These are phyloP conservation scores for Nipponacmea schrenckii DNA, from an alignment of 2,888 invertebrate genomes.

Conservation along the genomic window DNA sequence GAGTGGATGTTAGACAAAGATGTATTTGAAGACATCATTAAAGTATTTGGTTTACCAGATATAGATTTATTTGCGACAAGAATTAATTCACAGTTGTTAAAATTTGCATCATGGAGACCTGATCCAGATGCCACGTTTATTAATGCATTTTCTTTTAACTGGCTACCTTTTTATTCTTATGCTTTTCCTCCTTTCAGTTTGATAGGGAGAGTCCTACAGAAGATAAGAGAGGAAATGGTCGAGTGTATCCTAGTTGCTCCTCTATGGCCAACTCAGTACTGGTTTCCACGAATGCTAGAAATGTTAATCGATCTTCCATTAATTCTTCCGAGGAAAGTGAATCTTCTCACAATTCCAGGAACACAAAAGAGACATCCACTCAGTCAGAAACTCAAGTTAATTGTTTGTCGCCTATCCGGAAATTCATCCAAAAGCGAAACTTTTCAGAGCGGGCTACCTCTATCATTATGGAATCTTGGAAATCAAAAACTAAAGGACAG, in stretches of 20 bases:
- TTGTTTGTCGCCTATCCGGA: not conserved
- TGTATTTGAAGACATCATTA: too few relatives aligned
- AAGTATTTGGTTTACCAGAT: too few relatives aligned
- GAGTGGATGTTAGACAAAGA: too few relatives aligned
- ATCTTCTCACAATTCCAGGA: not conserved
- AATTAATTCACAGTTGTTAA: not conserved
- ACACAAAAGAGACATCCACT: not conserved
- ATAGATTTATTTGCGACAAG: too few relatives aligned
- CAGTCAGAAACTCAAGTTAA: not conserved
- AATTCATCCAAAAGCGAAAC: not conserved
- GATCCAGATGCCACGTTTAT: constrained; percentile 19
- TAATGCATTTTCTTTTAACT: constrained; percentile 19
- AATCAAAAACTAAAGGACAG: not conserved
- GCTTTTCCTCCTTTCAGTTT: too few relatives aligned
- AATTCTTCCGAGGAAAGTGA: not conserved
- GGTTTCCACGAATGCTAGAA: constrained; percentile 10
- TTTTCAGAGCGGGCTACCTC: not conserved
- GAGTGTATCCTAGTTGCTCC: too few relatives aligned
- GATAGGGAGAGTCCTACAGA: too few relatives aligned
- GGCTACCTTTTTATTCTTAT: constrained; percentile 24
- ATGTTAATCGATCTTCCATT: constrained; percentile 6
- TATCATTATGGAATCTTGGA: not conserved
- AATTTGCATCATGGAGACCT: not conserved
- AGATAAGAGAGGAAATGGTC: too few relatives aligned
- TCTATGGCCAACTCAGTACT: too few relatives aligned